Percentiles rank a stretch among this genome's conserved stretches.
Evolutionary conservation across 2,888 invertebrate genomes (phyloP).

Genomic region (Clistopyga incitator): DNA sequence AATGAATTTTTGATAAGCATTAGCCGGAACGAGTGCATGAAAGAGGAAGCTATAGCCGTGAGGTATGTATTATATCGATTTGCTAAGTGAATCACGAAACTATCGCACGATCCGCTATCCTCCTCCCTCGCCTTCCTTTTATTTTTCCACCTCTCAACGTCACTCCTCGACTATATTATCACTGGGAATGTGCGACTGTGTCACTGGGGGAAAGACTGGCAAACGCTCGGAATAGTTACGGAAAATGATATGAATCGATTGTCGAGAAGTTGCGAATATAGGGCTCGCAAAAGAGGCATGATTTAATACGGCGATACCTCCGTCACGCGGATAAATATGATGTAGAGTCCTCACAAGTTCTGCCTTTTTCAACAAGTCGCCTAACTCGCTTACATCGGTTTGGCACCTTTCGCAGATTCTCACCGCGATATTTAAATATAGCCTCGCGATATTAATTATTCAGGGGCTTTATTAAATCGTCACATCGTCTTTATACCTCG

Average conservation of each 20-base stretch:
- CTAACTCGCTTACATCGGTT: neutral
- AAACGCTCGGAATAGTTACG: conserved; percentile 40
- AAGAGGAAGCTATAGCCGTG: conserved; percentile 14
- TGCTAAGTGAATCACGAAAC: conserved; percentile 63
- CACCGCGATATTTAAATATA: neutral
- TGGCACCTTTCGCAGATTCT: neutral
- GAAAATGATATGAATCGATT: conserved; percentile 57
- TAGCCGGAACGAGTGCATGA: conserved; percentile 56
- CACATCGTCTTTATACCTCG: neutral
- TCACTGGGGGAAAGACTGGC: conserved; percentile 56
- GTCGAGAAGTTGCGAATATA: conserved; percentile 2
- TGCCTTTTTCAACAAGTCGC: neutral
- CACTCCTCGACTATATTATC: conserved; percentile 28
- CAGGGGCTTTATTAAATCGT: neutral
- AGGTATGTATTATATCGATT: conserved; percentile 61
- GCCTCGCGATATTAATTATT: neutral
- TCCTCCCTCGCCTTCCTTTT: conserved; percentile 23
- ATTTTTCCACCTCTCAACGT: conserved; percentile 12
- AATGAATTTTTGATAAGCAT: conserved; percentile 64
- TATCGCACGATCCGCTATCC: conserved; percentile 54
- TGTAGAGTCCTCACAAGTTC: neutral
- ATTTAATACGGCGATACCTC: neutral
- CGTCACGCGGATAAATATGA: neutral
- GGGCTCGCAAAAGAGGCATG: neutral
- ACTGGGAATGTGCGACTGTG: conserved; percentile 43